A percentile compares a stretch with the other conserved stretches of the same genome.
Evolutionary conservation across 2,888 invertebrate species (phyloP).

Genomic region (Neria commutata): DNA sequence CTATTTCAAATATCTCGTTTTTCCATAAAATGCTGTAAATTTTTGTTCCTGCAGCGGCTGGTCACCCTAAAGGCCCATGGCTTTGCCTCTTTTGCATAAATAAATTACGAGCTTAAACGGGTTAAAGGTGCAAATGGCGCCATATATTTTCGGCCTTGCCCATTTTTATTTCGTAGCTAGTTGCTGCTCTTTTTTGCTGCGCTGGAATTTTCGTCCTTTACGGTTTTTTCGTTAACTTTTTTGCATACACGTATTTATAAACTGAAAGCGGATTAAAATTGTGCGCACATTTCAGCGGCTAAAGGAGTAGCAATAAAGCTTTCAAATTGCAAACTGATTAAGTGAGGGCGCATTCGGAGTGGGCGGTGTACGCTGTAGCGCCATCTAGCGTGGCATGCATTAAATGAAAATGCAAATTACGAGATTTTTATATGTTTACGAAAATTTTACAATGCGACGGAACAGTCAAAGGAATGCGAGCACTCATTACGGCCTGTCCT

Average conservation of each 20-base stretch:
- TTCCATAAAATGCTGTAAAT: constrained; percentile 9
- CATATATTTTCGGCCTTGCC: constrained; percentile 25
- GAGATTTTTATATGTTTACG: too few relatives aligned
- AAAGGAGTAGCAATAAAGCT: constrained; percentile 13
- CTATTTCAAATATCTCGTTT: background rate
- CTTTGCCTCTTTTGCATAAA: constrained; percentile 34
- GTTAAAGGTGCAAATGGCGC: constrained; percentile 31
- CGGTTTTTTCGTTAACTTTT: too few relatives aligned
- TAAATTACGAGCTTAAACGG: constrained; percentile 42
- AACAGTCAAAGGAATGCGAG: too few relatives aligned
- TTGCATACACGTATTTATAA: constrained; percentile 47
- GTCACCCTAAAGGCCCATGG: background rate
- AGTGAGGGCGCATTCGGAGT: background rate
- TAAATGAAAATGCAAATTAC: too few relatives aligned
- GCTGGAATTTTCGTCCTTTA: background rate
- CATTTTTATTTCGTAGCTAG: constrained; percentile 21
- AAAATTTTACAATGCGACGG: too few relatives aligned
- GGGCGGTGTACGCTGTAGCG: background rate
- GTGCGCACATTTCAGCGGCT: constrained; percentile 17
- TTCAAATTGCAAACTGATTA: constrained; percentile 14
- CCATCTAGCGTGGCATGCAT: too few relatives aligned
- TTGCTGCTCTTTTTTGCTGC: background rate
- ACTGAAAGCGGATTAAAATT: constrained; percentile 51
- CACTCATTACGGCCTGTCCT: too few relatives aligned
- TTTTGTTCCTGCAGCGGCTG: background rate